These are phyloP conservation scores for Choristoneura rosaceana DNA, from an alignment of 2,888 invertebrate genomes.

Conservation along the genomic window DNA sequence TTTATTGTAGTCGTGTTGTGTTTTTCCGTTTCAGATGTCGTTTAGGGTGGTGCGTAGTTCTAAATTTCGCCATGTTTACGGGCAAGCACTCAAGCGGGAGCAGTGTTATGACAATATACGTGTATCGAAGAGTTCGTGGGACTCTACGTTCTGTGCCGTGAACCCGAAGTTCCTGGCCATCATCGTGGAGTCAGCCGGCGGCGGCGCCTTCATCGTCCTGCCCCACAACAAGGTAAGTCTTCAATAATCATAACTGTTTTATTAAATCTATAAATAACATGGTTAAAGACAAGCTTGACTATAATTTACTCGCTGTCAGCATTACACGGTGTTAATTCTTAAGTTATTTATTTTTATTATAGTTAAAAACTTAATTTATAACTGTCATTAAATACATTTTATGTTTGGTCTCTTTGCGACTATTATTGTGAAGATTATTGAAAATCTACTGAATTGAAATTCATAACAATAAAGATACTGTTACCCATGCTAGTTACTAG, in stretches of 20 bases:
- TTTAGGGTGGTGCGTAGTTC: slow-evolving; percentile 98
- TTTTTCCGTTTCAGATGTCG: slow-evolving; percentile 91
- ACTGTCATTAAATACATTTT: background rate
- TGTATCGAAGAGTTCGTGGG: slow-evolving; percentile 99
- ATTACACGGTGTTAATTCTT: slow-evolving; percentile 2
- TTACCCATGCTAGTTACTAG: no score
- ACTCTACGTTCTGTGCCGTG: slow-evolving; percentile 98
- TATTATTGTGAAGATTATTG: background rate
- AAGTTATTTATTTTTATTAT: background rate
- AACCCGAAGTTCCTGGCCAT: slow-evolving; percentile 99
- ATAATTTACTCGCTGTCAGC: slow-evolving; percentile 28
- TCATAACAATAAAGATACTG: no score
- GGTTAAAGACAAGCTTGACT: slow-evolving; percentile 10
- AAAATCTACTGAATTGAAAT: no score
- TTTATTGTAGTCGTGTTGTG: slow-evolving; percentile 68
- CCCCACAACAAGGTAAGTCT: slow-evolving; percentile 94
- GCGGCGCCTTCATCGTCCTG: slow-evolving; percentile 97
- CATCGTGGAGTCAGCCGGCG: slow-evolving; percentile 98
- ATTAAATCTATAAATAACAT: slow-evolving; percentile 41
- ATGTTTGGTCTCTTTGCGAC: background rate
- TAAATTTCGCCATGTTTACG: slow-evolving; percentile 98
- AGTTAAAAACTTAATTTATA: background rate
- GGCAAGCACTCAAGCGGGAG: slow-evolving; percentile 96
- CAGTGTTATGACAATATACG: slow-evolving; percentile 99
- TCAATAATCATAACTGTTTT: slow-evolving; percentile 7